Evolutionary conservation across 2,888 invertebrate species (phyloP).

Genomic region (Lochmaea capreae): DNA sequence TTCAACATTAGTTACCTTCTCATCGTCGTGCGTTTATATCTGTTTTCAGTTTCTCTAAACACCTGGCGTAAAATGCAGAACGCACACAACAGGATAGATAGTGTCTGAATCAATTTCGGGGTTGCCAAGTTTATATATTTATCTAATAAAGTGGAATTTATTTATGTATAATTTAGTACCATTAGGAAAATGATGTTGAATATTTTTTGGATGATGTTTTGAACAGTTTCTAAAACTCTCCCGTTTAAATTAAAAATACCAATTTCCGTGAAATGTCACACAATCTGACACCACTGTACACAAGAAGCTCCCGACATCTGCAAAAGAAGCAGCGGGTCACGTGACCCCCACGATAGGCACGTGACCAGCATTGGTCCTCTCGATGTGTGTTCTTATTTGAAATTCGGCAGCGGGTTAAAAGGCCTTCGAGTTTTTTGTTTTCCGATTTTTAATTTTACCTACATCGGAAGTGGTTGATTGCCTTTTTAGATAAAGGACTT

Average conservation of each 20-base stretch:
- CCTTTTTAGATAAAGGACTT: background rate
- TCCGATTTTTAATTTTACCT: slow-evolving; percentile 12
- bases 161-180: background rate
- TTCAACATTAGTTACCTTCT: slow-evolving; percentile 47
- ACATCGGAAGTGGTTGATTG: slow-evolving; percentile 12
- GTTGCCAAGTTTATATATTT: background rate
- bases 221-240: no score
- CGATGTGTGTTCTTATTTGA: slow-evolving; percentile 22
- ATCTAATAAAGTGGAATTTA: background rate
- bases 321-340: slow-evolving; percentile 52
- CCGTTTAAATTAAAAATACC: background rate
- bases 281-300: slow-evolving; percentile 6
- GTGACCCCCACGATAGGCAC: slow-evolving; percentile 55
- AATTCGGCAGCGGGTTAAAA: slow-evolving; percentile 26
- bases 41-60: slow-evolving; percentile 43
- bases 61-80: slow-evolving; percentile 49
- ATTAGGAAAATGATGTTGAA: no score
- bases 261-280: background rate
- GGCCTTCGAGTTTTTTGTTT: slow-evolving; percentile 9
- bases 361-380: slow-evolving; percentile 50
- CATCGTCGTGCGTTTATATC: slow-evolving; percentile 43
- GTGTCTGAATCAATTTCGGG: background rate
- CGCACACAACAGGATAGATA: slow-evolving; percentile 10
- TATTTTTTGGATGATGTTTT: no score
- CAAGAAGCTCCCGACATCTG: slow-evolving; percentile 23